These are phyloP conservation scores for Dusona sp. DNA, from an alignment of 2,888 invertebrate species.

Conservation along the genomic window DNA sequence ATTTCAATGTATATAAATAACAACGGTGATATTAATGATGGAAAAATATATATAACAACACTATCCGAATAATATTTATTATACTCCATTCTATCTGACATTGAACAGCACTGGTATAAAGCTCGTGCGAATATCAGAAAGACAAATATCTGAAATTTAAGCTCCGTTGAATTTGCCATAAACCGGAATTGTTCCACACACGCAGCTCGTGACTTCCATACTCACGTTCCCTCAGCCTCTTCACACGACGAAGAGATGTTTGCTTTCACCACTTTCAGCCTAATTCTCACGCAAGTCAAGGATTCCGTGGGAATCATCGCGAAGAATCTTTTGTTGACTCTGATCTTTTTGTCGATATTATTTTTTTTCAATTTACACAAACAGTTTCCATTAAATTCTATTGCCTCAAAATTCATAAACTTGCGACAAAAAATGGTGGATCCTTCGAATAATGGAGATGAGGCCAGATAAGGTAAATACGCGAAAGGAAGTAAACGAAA, in stretches of 20 bases:
- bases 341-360: slow-evolving; percentile 10
- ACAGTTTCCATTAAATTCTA: too few species aligned
- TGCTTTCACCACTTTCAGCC: slow-evolving; percentile 41
- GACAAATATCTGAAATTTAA: slow-evolving; percentile 62
- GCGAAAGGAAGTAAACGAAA: slow-evolving; percentile 37
- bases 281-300: slow-evolving; percentile 4
- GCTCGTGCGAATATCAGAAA: slow-evolving; percentile 57
- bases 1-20: too few species aligned
- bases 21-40: too few species aligned
- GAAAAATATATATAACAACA: too few species aligned
- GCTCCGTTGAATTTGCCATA: slow-evolving; percentile 47
- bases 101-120: slow-evolving; percentile 14
- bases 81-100: slow-evolving; percentile 3
- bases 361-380: too few species aligned
- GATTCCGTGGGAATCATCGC: background rate
- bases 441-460: slow-evolving; percentile 10
- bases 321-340: slow-evolving; percentile 16
- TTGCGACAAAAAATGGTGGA: background rate
- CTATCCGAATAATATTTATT: background rate
- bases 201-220: slow-evolving; percentile 22
- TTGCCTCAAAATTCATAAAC: background rate
- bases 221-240: slow-evolving; percentile 10
- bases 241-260: background rate
- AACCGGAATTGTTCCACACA: slow-evolving; percentile 44
- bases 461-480: background rate